These are phyloP conservation scores for Camponotus floridanus DNA, from an alignment of 1,140 invertebrate species.

Conservation along the genomic window DNA sequence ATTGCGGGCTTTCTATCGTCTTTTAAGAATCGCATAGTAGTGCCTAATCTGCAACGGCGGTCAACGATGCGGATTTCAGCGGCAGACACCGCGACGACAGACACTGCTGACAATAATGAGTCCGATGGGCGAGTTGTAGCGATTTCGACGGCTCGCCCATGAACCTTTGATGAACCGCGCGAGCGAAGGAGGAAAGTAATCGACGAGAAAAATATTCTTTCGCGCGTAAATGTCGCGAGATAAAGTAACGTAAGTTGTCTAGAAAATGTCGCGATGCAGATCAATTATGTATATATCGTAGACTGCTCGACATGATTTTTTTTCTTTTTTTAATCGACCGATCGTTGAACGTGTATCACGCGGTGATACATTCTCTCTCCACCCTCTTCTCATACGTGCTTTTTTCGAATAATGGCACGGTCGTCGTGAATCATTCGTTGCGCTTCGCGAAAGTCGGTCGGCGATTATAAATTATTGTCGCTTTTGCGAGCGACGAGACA, in stretches of 20 bases:
- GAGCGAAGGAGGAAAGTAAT: neutral
- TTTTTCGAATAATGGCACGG: neutral
- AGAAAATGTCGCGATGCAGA: no score
- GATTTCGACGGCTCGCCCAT: neutral
- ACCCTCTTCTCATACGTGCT: constrained; percentile 14
- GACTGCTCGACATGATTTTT: neutral
- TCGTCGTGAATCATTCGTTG: constrained; percentile 27
- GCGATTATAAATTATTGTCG: constrained; percentile 28
- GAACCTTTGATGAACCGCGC: neutral
- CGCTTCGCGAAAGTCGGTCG: constrained; percentile 3
- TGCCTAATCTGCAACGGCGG: constrained; percentile 59
- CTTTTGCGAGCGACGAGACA: neutral
- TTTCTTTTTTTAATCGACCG: neutral
- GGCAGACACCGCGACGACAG: constrained; percentile 51
- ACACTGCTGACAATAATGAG: neutral
- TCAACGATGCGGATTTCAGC: constrained; percentile 34
- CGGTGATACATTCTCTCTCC: constrained; percentile 10
- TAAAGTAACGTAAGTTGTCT: no score
- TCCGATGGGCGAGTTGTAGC: neutral
- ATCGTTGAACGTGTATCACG: neutral
- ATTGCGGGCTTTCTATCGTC: constrained; percentile 63
- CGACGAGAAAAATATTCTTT: neutral
- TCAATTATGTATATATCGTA: no score
- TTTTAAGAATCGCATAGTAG: constrained; percentile 52
- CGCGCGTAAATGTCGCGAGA: neutral